Evolutionary conservation across 2,113 vertebrate genomes (phyloP).

Genomic region (Hiodon tergisus): DNA sequence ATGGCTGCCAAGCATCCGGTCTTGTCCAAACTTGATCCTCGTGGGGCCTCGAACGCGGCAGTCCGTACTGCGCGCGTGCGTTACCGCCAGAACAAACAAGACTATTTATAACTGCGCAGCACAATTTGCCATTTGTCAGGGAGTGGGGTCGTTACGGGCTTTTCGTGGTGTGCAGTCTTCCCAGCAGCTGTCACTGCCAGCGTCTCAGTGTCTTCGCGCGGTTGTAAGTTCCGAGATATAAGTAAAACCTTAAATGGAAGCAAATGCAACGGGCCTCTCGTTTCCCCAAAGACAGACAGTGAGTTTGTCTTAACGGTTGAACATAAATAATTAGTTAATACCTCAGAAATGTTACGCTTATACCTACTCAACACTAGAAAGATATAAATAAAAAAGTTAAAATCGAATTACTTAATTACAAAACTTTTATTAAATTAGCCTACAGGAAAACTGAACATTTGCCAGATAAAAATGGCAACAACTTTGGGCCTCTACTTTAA

Average conservation of each 20-base stretch:
- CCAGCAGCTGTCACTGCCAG: slow-evolving; percentile 57
- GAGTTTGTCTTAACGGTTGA: neutral
- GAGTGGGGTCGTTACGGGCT: slow-evolving; percentile 35
- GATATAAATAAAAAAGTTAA: too few relatives aligned
- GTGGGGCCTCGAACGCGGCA: slow-evolving; percentile 45
- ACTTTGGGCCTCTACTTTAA: too few relatives aligned
- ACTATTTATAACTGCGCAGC: slow-evolving; percentile 62
- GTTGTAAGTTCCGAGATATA: neutral
- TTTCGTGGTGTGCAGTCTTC: slow-evolving; percentile 46
- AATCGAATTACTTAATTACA: too few relatives aligned
- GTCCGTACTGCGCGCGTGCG: slow-evolving; percentile 23
- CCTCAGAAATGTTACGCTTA: too few relatives aligned
- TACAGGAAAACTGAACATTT: too few relatives aligned
- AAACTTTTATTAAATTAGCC: too few relatives aligned
- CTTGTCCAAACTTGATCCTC: slow-evolving; percentile 63
- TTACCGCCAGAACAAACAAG: slow-evolving; percentile 57
- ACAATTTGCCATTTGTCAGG: slow-evolving; percentile 62
- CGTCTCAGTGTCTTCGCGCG: slow-evolving; percentile 3
- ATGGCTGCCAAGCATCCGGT: slow-evolving; percentile 43
- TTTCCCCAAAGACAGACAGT: too few relatives aligned
- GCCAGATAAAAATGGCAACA: too few relatives aligned
- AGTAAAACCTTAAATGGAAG: neutral
- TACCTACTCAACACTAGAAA: too few relatives aligned
- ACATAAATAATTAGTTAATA: neutral
- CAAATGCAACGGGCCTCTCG: neutral